These are phyloP conservation scores for Sebastes nivosus DNA, from an alignment of 2,797 vertebrate species.

Conservation along the genomic window DNA sequence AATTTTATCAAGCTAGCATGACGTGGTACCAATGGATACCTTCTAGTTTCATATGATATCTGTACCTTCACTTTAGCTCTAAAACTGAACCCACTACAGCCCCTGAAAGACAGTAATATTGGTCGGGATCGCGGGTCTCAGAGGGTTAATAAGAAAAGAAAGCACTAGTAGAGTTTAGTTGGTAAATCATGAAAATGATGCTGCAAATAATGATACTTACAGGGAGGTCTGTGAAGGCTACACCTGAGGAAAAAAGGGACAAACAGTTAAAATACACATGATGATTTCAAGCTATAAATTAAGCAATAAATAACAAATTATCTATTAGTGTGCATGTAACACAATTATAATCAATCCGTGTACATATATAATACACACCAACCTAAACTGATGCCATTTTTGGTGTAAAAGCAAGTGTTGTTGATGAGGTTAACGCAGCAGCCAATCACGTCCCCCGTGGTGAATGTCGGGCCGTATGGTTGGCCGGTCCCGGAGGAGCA, in stretches of 20 bases:
- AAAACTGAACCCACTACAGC: too few relatives aligned
- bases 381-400: conserved; percentile 97
- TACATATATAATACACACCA: neutral
- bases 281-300: neutral
- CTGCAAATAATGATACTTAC: conserved; percentile 83
- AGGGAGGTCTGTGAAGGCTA: conserved; percentile 98
- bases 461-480: conserved; percentile 96
- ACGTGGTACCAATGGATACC: too few relatives aligned
- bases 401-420: conserved; percentile 98
- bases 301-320: neutral
- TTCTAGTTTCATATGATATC: too few relatives aligned
- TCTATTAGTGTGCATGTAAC: neutral
- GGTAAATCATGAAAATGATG: neutral
- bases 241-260: conserved; percentile 80
- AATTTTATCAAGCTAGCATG: too few relatives aligned
- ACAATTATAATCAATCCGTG: neutral
- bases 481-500: conserved; percentile 98
- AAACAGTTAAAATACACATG: neutral
- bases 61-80: too few relatives aligned
- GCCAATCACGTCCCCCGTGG: conserved; percentile 96
- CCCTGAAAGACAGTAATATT: too few relatives aligned
- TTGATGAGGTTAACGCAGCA: conserved; percentile 99
- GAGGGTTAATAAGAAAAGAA: neutral
- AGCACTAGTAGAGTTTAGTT: neutral
- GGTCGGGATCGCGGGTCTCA: too few relatives aligned